phyloP scores from a whole-genome alignment of 2,113 vertebrate species.

The Arenaria interpres region DNA sequence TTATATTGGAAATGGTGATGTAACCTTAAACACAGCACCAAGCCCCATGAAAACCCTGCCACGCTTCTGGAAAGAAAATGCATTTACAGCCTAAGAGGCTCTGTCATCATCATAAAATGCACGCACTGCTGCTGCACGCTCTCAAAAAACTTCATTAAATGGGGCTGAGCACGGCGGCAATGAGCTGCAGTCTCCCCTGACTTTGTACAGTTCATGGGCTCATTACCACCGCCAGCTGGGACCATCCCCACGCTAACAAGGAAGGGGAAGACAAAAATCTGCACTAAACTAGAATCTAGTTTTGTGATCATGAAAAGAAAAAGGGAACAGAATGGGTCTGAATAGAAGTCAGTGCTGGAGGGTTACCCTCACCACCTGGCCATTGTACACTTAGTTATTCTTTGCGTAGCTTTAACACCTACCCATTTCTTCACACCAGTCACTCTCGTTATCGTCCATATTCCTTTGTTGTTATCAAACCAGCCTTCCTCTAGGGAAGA shows the following conservation, averaged over 20 bases:
- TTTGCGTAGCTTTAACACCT: not conserved
- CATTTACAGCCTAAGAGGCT: not conserved
- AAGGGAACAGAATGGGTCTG: not conserved
- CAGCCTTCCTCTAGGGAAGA: not conserved
- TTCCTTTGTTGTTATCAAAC: not conserved
- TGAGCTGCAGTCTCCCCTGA: not conserved
- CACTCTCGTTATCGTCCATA: rapidly evolving
- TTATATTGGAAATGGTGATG: not conserved
- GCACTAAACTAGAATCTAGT: not conserved
- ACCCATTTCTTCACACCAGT: not conserved
- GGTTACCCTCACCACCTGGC: not conserved
- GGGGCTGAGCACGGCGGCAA: not conserved
- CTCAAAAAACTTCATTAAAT: not conserved
- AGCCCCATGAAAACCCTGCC: not conserved
- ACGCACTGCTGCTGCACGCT: not conserved
- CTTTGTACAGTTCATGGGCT: rapidly evolving
- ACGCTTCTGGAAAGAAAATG: not conserved
- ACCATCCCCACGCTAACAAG: not conserved
- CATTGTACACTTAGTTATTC: rapidly evolving
- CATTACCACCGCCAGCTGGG: not conserved
- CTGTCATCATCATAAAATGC: not conserved
- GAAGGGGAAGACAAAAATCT: not conserved
- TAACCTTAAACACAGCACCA: not conserved
- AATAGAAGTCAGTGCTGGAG: not conserved
- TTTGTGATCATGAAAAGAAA: not conserved